Conservation (phyloP, 1,140 invertebrate species). For the Brachionus rubens region DNA sequence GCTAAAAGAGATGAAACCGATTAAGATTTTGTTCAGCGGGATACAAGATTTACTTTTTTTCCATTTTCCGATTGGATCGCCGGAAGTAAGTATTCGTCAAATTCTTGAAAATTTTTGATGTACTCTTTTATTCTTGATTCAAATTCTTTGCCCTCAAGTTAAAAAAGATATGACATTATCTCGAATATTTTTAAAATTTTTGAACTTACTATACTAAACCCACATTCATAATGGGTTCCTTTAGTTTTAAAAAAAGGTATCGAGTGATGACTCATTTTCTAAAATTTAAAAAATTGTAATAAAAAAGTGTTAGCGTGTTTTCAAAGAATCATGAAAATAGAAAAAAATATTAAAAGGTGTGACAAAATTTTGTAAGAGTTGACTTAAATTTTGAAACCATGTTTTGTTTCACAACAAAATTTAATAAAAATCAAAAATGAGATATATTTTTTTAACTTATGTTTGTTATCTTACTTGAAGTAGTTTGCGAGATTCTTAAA, state of each 20-base stretch:
- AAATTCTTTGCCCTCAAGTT: not conserved
- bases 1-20: not conserved
- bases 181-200: not conserved
- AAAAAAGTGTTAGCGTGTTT: no score
- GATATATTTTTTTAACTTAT: no score
- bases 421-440: no score
- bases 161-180: not conserved
- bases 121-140: conserved; percentile 4
- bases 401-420: no score
- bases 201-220: not conserved
- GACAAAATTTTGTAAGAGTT: no score
- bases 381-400: no score
- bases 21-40: not conserved
- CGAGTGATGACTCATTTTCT: not conserved
- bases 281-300: no score
- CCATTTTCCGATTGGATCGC: not conserved
- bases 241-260: not conserved
- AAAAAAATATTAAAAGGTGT: no score
- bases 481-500: no score
- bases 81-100: not conserved
- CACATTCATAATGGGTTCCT: conserved; percentile 41
- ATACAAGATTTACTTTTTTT: not conserved
- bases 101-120: not conserved
- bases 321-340: no score
- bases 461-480: no score